Conservation (phyloP, 2,797 vertebrate species). For the Spinibarbus caldwelli region DNA sequence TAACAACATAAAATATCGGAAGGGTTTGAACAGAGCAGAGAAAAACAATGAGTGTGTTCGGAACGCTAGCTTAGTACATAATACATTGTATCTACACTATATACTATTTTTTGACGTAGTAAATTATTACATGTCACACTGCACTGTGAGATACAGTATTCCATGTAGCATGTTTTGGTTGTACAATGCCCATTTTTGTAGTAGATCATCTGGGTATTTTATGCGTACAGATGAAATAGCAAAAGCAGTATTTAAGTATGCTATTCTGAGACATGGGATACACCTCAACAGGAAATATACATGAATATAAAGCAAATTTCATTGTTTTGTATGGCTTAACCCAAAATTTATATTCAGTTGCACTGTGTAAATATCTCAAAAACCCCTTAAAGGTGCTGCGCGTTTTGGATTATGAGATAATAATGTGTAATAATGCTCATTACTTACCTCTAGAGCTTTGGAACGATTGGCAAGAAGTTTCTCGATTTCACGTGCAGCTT, state of each 20-base stretch:
- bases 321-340: too few species aligned
- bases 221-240: neutral
- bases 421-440: neutral
- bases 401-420: neutral
- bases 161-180: neutral
- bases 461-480: conserved; percentile 89
- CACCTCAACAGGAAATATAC: neutral
- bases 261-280: neutral
- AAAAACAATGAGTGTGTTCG: neutral
- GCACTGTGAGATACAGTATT: neutral
- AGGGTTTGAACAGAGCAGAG: conserved; percentile 30
- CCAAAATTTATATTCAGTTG: too few species aligned
- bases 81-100: neutral
- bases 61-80: neutral
- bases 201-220: neutral
- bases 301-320: neutral
- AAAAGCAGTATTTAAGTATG: neutral
- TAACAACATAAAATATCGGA: conserved; percentile 48
- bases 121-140: neutral
- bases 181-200: neutral
- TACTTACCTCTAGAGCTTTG: conserved; percentile 88
- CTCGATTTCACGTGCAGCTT: conserved; percentile 90
- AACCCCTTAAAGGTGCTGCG: neutral
- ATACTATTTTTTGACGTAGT: neutral
- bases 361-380: neutral